Conservation (phyloP, 2,888 invertebrate species). For the Heterodera filipjevi region DNA sequence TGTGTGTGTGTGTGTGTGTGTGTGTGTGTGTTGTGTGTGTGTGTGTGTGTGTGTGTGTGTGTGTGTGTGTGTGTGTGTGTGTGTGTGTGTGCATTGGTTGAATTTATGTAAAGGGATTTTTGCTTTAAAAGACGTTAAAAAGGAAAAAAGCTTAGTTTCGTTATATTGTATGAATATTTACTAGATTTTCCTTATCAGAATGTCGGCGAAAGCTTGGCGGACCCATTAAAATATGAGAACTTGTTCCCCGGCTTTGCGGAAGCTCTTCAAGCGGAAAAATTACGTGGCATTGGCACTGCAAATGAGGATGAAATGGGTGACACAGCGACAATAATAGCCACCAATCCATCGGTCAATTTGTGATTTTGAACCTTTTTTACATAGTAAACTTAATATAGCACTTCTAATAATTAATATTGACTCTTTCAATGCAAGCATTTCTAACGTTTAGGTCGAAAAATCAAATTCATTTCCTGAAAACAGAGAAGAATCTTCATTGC, state of each 20-base stretch:
- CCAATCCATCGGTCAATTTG: neutral
- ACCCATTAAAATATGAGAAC: conserved; percentile 93
- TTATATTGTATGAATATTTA: too few species aligned
- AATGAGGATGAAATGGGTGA: neutral
- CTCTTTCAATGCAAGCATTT: too few species aligned
- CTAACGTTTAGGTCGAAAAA: neutral
- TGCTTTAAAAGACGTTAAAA: too few species aligned
- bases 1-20: too few species aligned
- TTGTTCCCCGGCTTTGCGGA: conserved; percentile 85
- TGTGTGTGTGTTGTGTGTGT: too few species aligned
- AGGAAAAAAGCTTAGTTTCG: too few species aligned
- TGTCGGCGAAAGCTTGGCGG: conserved; percentile 81
- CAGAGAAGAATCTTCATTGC: neutral
- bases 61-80: too few species aligned
- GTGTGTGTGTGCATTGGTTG: too few species aligned
- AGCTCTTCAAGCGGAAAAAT: conserved; percentile 53
- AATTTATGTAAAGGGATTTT: too few species aligned
- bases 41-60: too few species aligned
- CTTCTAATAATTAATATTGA: too few species aligned
- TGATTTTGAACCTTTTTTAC: neutral
- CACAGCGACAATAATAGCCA: neutral
- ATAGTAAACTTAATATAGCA: too few species aligned
- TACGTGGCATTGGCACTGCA: conserved; percentile 17
- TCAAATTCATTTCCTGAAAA: neutral
- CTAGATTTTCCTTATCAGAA: conserved; percentile 51